Conservation (phyloP, 2,888 invertebrate species). For the Meloe dianella region DNA sequence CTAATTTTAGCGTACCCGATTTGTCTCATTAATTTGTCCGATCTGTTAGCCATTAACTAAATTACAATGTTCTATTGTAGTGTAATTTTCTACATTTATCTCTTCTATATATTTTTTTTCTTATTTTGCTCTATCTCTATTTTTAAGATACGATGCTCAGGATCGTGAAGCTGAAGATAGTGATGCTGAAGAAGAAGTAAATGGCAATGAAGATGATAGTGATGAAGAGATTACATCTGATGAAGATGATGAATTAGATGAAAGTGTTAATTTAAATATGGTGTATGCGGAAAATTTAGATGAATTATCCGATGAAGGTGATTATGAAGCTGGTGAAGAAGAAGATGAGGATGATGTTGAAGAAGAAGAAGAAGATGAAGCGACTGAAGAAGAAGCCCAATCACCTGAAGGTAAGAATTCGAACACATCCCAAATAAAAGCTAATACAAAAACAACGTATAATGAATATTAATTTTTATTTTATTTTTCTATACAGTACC, state of each 20-base stretch:
- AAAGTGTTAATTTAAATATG: slow-evolving; percentile 55
- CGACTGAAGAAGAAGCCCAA: slow-evolving; percentile 49
- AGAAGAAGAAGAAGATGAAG: slow-evolving; percentile 58
- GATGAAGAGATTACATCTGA: slow-evolving; percentile 75
- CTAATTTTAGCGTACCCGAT: no score
- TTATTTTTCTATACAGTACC: slow-evolving; percentile 58
- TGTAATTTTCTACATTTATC: no score
- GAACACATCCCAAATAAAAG: no score
- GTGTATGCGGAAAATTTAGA: slow-evolving; percentile 64
- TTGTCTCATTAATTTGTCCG: no score
- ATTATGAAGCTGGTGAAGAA: slow-evolving; percentile 62
- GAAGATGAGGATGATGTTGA: slow-evolving; percentile 58
- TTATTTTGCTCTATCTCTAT: slow-evolving; percentile 20
- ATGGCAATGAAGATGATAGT: slow-evolving; percentile 80
- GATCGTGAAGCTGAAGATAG: slow-evolving; percentile 65
- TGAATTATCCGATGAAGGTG: slow-evolving; percentile 63
- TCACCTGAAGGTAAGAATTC: slow-evolving; percentile 60
- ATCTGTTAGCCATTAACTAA: no score
- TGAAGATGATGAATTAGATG: slow-evolving; percentile 67
- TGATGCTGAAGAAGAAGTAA: slow-evolving; percentile 82
- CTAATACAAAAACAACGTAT: no score
- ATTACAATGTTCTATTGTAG: no score
- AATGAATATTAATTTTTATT: slow-evolving; percentile 26
- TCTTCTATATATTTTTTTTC: no score
- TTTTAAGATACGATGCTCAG: slow-evolving; percentile 67